phyloP scores from a whole-genome alignment of 2,888 invertebrate genomes.

The Heliconius ethilla region DNA sequence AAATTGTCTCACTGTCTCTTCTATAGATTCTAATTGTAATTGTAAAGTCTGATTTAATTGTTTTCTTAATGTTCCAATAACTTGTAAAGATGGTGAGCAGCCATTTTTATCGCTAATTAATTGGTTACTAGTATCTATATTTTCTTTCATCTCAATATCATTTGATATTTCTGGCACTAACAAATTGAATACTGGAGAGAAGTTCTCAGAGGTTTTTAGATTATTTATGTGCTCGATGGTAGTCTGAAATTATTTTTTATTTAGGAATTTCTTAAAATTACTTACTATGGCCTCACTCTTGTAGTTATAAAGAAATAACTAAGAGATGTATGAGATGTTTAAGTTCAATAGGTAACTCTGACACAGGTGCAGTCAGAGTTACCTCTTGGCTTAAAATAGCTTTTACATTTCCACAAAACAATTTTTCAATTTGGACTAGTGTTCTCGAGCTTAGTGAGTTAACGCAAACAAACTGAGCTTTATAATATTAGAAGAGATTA shows the following conservation, averaged over 20 bases:
- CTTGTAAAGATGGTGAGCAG: slow-evolving; percentile 78
- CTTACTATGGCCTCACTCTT: not conserved
- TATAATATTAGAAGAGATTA: not conserved
- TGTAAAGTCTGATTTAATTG: slow-evolving; percentile 86
- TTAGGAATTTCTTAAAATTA: not conserved
- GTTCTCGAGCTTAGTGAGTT: not conserved
- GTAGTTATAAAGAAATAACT: not conserved
- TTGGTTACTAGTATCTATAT: slow-evolving; percentile 72
- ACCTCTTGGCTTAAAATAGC: no score
- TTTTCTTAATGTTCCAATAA: slow-evolving; percentile 83
- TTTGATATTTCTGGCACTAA: slow-evolving; percentile 82
- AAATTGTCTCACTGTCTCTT: slow-evolving; percentile 88
- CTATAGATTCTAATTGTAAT: slow-evolving; percentile 86
- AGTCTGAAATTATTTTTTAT: slow-evolving; percentile 68
- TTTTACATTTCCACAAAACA: no score
- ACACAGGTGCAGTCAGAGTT: no score
- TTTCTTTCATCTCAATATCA: slow-evolving; percentile 79
- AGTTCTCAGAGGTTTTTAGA: slow-evolving; percentile 84
- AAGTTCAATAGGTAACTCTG: no score
- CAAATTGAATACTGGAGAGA: slow-evolving; percentile 87
- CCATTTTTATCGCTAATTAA: slow-evolving; percentile 62
- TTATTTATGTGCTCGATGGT: slow-evolving; percentile 82
- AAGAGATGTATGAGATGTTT: not conserved
- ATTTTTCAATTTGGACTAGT: not conserved
- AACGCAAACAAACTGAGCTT: not conserved